Base-by-base conservation (phyloP, 2,113 vertebrate genomes). In the Misgurnus mizolepis region DNA sequence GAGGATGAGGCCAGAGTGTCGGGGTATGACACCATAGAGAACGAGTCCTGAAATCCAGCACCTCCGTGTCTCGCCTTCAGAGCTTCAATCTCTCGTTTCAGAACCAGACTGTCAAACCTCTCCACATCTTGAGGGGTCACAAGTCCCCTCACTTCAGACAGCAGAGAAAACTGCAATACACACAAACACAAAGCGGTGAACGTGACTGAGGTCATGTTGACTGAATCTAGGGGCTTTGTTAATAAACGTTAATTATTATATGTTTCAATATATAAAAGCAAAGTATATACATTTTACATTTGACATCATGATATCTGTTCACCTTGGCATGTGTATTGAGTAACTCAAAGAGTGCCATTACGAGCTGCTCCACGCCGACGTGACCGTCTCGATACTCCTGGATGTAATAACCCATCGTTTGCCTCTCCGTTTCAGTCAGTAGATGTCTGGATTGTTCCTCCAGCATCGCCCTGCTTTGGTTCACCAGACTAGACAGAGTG, bases 241-340 rank as follows among this genome's bases (percentile, higher is more conserved):
- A 6, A 67, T 82, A 75, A 60, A 74, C 76, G 22, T 7, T 22
- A 40, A 18, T 47, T 7, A 47, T 6, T 47, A 9, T 47, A 7
- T 47, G 27, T 34, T 34, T 3, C 12, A 22, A 18, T 7, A 67
- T 0, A 76, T 7, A 14, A 10, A 6, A 43, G 7, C 39, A 58
- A 7, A 22, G 27, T 15, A 43, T 17, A 7, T 12, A 47, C 18
- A 64, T 45, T 34, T 34, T 2, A 34, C 27, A 34, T 22, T 22
- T 34, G 27, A 72, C 2, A 47, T 5, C 40, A 0, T 50, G 12
- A 72, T 4, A 65, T 5, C 34, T 34, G 17, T 88, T 89, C 86
- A 97, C 98, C 96, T 99, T 98, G 71, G 96, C 95, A 0, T 97
- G 97, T 0, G 98, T 99, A 91, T 99, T 97, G 88, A 99, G 93